These are phyloP conservation scores for Heliconius eleuchia DNA, from an alignment of 1,140 invertebrate species.

Conservation along the genomic window DNA sequence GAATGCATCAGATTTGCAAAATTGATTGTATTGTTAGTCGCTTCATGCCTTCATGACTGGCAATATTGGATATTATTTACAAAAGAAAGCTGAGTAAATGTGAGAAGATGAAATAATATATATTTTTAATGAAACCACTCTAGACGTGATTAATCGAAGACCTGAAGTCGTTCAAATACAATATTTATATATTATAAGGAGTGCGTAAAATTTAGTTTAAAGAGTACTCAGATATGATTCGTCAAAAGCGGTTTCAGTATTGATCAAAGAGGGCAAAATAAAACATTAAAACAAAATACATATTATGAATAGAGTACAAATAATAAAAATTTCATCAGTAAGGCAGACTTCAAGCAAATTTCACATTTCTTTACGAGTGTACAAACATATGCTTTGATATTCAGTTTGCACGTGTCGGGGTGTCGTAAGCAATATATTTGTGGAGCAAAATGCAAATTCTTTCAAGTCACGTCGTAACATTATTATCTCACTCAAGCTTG, in stretches of 20 bases:
- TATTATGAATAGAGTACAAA: neutral
- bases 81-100: constrained; percentile 69
- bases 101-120: constrained; percentile 53
- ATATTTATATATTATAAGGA: neutral
- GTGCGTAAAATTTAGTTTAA: neutral
- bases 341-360: constrained; percentile 62
- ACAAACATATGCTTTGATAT: constrained; percentile 39
- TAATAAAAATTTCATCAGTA: constrained; percentile 73
- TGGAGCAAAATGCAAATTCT: constrained; percentile 52
- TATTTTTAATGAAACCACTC: constrained; percentile 24
- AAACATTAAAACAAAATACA: constrained; percentile 4
- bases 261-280: neutral
- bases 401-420: constrained; percentile 3
- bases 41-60: constrained; percentile 63
- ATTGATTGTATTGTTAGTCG: constrained; percentile 67
- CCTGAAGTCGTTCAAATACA: too few relatives aligned
- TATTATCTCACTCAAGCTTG: constrained; percentile 46
- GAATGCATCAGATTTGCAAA: constrained; percentile 70
- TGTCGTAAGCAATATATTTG: constrained; percentile 49
- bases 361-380: constrained; percentile 39
- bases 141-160: neutral
- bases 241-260: neutral
- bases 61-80: constrained; percentile 63
- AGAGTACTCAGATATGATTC: neutral
- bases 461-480: constrained; percentile 35